Conservation (phyloP, 1,140 invertebrate genomes). For the Ladona fulva region DNA sequence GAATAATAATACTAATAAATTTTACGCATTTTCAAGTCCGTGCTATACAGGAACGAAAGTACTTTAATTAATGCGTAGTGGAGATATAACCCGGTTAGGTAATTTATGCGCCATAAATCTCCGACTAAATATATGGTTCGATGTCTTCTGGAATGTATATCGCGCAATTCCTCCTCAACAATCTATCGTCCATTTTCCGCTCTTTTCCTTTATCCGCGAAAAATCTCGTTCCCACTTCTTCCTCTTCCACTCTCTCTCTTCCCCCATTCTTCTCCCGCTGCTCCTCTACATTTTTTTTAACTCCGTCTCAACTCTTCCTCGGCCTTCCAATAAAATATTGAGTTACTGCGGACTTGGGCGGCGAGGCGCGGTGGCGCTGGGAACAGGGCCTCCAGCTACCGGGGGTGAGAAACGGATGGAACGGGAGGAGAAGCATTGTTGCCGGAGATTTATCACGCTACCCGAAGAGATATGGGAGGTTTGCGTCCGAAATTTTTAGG, state of each 20-base stretch:
- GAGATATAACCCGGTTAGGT: too few relatives aligned
- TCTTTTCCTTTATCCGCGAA: too few relatives aligned
- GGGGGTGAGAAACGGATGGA: background rate
- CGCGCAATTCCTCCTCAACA: too few relatives aligned
- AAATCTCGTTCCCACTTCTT: background rate
- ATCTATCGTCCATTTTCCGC: too few relatives aligned
- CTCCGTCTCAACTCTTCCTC: background rate
- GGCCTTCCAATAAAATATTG: conserved; percentile 9
- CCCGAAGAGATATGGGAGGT: conserved; percentile 6
- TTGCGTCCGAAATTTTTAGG: conserved; percentile 9
- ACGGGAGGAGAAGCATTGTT: background rate
- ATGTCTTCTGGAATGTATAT: too few relatives aligned
- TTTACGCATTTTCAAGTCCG: too few relatives aligned
- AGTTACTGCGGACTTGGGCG: conserved; percentile 1
- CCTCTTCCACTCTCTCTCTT: background rate
- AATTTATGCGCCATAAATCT: too few relatives aligned
- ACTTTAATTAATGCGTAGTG: too few relatives aligned
- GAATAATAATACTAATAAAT: too few relatives aligned
- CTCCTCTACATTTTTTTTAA: background rate
- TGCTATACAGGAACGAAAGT: too few relatives aligned
- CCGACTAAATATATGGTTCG: too few relatives aligned
- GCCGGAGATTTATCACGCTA: background rate
- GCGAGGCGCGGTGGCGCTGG: background rate
- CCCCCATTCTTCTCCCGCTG: background rate
- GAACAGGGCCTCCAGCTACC: background rate